These are phyloP conservation scores for Dolichotis patagonum DNA, from an alignment of 2,113 vertebrate genomes.

Conservation along the genomic window DNA sequence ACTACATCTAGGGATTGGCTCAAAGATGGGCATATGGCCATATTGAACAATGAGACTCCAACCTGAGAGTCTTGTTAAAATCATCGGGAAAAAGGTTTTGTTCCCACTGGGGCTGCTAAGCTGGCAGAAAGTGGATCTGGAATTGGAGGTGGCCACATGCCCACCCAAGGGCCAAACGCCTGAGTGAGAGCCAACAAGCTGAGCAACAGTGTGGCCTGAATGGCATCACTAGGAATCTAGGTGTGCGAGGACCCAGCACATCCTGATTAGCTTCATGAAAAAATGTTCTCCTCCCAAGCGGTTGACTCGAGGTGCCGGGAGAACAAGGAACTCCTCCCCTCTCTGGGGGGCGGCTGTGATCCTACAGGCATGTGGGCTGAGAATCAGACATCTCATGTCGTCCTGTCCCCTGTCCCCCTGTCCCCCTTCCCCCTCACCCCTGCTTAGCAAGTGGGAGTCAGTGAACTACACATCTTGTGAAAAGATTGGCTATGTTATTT, in stretches of 20 bases:
- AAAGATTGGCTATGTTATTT: no score
- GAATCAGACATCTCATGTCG: no score
- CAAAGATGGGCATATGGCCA: background rate
- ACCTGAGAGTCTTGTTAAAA: constrained; percentile 33
- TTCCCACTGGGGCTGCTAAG: background rate
- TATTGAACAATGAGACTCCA: background rate
- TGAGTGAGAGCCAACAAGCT: background rate
- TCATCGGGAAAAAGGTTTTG: background rate
- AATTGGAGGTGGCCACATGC: background rate
- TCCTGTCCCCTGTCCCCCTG: no score
- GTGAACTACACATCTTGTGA: no score
- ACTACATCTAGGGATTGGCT: background rate
- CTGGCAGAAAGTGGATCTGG: background rate
- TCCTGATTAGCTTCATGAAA: background rate
- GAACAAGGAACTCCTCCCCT: no score
- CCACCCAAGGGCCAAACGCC: background rate
- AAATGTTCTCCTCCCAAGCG: no score
- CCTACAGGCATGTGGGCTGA: no score
- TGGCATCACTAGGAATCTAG: background rate
- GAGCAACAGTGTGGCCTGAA: background rate
- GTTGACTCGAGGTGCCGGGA: no score
- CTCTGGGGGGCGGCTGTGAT: no score
- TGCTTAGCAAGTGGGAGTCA: no score
- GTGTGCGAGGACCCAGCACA: background rate
- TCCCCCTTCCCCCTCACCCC: no score